Evolutionary conservation across 1,140 invertebrate genomes (phyloP), one percentile per base, ranked within the genome.

Genomic region (Lepidurus arcticus): DNA sequence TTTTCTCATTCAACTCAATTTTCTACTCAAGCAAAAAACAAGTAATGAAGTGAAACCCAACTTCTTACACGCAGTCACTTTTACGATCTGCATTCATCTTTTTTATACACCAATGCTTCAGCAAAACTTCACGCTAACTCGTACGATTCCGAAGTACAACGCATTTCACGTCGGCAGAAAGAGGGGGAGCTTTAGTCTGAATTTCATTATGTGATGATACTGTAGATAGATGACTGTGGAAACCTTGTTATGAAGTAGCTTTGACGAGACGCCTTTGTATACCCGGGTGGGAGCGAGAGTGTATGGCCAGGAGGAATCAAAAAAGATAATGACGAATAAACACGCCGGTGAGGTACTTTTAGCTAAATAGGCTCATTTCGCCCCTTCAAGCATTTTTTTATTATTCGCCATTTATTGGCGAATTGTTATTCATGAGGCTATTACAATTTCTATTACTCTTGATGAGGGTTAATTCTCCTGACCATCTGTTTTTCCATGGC

Each of bases 191-290:
- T 65, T n/a, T 16, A 21, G 16, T 21, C 7, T 16, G 13, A 21
- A 65, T 65, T 13, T 13, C 53, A 13, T 65, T n/a, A 65, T 21
- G 21, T 13, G 21, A 65, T n/a, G 21, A 65, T 21, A 65, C 53
- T 65, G 53, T 65, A 65, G 53, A 65, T 65, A 65, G 53, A 65
- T 65, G 53, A 65, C 16, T 21, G 53, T 34, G 7, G 7, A 65
- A 13, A 65, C 53, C 53, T 16, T 65, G 53, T 65, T 7, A 21
- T 65, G 53, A 65, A 7, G 16, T 65, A 21, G 21, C 34, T 34
- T 34, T 65, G 21, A 21, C 53, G 53, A 65, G 53, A 65, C 21
- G 53, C 53, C 53, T 65, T 65, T 65, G 53, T 65, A 65, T 21
- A 65, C 53, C 13, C 21, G 16, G n/a, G 16, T 65, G 16, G 53